These are phyloP conservation scores for Manduca sexta DNA, from an alignment of 1,140 invertebrate species.

Conservation along the genomic window DNA sequence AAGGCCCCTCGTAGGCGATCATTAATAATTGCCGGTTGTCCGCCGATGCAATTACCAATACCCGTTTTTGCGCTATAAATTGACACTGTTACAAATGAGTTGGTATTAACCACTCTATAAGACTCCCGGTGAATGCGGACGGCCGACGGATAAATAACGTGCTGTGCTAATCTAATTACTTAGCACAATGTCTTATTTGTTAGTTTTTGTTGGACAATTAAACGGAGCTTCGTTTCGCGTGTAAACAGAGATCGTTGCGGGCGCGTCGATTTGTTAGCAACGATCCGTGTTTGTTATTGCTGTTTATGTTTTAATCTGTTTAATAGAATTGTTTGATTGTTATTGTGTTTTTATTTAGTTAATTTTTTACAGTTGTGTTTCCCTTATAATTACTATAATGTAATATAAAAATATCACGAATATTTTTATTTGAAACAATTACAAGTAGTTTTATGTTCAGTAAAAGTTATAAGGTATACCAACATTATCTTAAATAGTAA, in stretches of 20 bases:
- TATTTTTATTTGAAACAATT: too few species aligned
- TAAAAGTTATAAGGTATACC: too few species aligned
- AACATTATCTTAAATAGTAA: too few species aligned
- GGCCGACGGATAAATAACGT: conserved; percentile 42
- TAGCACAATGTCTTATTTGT: conserved; percentile 63
- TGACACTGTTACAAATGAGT: conserved; percentile 18
- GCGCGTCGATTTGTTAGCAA: conserved; percentile 38
- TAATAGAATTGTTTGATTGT: too few species aligned
- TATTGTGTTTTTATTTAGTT: too few species aligned
- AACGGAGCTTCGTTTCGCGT: conserved; percentile 35
- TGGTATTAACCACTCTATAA: conserved; percentile 36
- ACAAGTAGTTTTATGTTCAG: too few species aligned
- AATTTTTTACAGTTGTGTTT: too few species aligned
- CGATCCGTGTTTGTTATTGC: too few species aligned
- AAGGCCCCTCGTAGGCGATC: neutral
- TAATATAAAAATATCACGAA: too few species aligned
- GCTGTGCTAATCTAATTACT: conserved; percentile 61
- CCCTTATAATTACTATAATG: too few species aligned
- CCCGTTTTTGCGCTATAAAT: conserved; percentile 19
- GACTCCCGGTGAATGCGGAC: conserved; percentile 13
- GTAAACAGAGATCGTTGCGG: conserved; percentile 37
- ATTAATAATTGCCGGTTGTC: conserved; percentile 11
- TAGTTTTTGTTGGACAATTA: conserved; percentile 58
- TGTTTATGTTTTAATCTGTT: too few species aligned
- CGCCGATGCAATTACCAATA: conserved; percentile 18